Evolutionary conservation across 2,888 invertebrate genomes (phyloP).

Genomic region (Tinea semifulvella): DNA sequence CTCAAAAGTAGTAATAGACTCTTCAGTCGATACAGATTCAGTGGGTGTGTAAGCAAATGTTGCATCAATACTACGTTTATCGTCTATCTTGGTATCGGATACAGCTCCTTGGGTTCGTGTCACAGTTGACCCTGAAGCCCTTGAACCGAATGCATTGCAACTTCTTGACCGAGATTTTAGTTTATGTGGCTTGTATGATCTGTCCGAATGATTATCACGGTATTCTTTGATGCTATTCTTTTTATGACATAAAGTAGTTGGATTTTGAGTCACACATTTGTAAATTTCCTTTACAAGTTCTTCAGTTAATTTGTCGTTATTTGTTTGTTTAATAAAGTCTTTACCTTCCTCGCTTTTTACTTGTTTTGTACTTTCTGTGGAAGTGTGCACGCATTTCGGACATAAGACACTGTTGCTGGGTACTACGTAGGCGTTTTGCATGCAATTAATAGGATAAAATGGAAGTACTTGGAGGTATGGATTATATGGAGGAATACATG

Average conservation of each 20-base stretch:
- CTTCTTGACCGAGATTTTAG: slow-evolving; percentile 47
- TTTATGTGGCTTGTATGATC: slow-evolving; percentile 40
- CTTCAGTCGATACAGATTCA: slow-evolving; percentile 23
- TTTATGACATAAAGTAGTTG: slow-evolving; percentile 23
- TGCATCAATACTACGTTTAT: slow-evolving; percentile 39
- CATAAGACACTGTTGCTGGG: slow-evolving; percentile 41
- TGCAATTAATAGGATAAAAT: slow-evolving; percentile 41
- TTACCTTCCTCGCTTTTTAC: slow-evolving; percentile 20
- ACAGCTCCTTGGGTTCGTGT: slow-evolving; percentile 24
- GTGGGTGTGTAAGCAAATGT: slow-evolving; percentile 23
- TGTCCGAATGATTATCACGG: slow-evolving; percentile 32
- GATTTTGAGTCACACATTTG: slow-evolving; percentile 41
- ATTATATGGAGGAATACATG: slow-evolving; percentile 33
- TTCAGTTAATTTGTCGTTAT: slow-evolving; percentile 37
- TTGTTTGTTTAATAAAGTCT: slow-evolving; percentile 24
- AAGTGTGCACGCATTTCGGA: slow-evolving; percentile 29
- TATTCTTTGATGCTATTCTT: slow-evolving; percentile 21
- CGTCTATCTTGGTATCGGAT: slow-evolving; percentile 42
- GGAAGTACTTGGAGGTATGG: slow-evolving; percentile 47
- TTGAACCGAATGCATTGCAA: slow-evolving; percentile 48
- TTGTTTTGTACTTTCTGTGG: slow-evolving; percentile 28
- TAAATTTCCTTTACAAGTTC: slow-evolving; percentile 53
- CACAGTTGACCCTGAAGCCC: slow-evolving; percentile 28
- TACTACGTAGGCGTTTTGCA: slow-evolving; percentile 37
- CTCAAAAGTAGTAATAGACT: slow-evolving; percentile 32